Percentiles rank a stretch among this genome's conserved stretches.
These are phyloP conservation scores for Apotomis turbidana DNA, from an alignment of 2,888 invertebrate species.

Conservation along the genomic window DNA sequence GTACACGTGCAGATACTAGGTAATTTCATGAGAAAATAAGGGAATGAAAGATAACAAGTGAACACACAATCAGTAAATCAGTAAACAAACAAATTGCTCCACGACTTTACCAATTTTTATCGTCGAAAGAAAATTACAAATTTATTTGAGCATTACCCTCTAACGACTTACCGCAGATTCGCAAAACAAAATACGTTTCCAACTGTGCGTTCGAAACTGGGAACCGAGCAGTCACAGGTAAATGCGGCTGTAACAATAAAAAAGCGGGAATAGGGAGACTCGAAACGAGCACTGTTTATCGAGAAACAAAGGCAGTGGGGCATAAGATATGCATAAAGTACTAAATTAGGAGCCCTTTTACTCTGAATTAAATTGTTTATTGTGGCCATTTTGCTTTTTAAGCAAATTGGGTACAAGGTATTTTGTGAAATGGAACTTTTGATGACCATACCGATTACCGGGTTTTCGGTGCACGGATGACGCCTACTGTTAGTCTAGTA, in stretches of 20 bases:
- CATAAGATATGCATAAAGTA: conserved; percentile 80
- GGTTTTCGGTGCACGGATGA: too few species aligned
- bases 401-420: conserved; percentile 21
- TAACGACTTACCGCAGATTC: conserved; percentile 41
- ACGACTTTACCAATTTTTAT: neutral
- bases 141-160: conserved; percentile 7
- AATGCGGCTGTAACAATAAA: conserved; percentile 74
- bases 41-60: too few species aligned
- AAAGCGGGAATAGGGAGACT: conserved; percentile 69
- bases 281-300: conserved; percentile 73
- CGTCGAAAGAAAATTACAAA: neutral
- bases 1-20: too few species aligned
- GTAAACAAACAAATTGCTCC: neutral
- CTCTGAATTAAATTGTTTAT: conserved; percentile 72
- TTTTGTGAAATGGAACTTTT: conserved; percentile 11
- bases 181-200: conserved; percentile 43
- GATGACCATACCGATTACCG: too few species aligned
- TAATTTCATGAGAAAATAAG: too few species aligned
- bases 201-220: conserved; percentile 63
- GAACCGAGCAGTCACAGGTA: conserved; percentile 70
- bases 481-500: too few species aligned
- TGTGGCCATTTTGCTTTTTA: conserved; percentile 61
- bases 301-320: conserved; percentile 73
- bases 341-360: conserved; percentile 75
- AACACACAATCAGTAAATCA: neutral